Conservation (phyloP, 2,888 invertebrate species). For the Conchocele bisecta region DNA sequence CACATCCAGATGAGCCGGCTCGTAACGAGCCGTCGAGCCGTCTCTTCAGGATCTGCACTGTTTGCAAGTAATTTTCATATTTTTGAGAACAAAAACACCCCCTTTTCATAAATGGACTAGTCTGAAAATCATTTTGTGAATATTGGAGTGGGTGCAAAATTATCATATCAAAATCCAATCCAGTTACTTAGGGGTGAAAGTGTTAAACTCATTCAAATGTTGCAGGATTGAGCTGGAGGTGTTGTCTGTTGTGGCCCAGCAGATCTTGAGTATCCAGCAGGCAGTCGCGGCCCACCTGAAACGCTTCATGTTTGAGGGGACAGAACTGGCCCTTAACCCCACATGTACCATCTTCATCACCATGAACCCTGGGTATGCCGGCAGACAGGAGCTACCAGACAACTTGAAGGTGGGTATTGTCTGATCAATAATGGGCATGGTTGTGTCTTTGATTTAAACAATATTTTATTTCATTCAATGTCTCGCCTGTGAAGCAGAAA, state of each 20-base stretch:
- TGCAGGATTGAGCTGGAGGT: conserved; percentile 93
- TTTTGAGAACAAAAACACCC: too few species aligned
- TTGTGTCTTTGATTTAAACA: not conserved
- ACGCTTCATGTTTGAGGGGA: conserved; percentile 88
- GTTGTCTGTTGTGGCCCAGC: conserved; percentile 96
- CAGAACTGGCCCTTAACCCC: conserved; percentile 82
- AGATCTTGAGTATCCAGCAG: conserved; percentile 94
- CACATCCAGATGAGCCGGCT: too few species aligned
- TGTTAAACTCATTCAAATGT: not conserved
- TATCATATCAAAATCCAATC: too few species aligned
- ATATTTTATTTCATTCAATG: too few species aligned
- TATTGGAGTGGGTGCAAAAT: too few species aligned
- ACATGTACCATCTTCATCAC: conserved; percentile 83
- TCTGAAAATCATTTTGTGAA: too few species aligned
- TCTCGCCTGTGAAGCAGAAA: too few species aligned
- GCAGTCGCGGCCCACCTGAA: conserved; percentile 91
- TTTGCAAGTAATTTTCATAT: too few species aligned
- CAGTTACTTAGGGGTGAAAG: too few species aligned
- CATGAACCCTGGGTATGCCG: conserved; percentile 84
- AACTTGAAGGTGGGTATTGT: conserved; percentile 79
- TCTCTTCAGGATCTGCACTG: too few species aligned
- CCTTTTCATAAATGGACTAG: too few species aligned
- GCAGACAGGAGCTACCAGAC: conserved; percentile 83
- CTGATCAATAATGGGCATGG: not conserved
- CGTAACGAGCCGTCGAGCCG: too few species aligned